Percentiles rank a stretch among this genome's conserved stretches.
These are phyloP conservation scores for Dipodomys merriami DNA, from an alignment of 2,113 vertebrate species.

Conservation along the genomic window DNA sequence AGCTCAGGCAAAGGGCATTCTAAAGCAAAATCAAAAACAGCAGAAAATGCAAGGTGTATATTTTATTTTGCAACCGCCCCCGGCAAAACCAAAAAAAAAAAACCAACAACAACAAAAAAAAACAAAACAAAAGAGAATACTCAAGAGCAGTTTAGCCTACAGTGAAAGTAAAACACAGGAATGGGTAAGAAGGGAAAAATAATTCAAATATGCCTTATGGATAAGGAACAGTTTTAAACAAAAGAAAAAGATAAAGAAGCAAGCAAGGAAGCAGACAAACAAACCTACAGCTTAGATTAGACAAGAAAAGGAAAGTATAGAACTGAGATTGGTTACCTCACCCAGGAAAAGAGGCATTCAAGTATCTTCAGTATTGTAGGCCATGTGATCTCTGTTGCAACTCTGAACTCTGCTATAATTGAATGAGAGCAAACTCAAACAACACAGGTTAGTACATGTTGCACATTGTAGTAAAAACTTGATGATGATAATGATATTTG, in stretches of 20 bases:
- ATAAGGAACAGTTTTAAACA: no score
- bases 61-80: constrained; percentile 6
- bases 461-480: not conserved
- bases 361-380: not conserved
- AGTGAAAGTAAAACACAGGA: not conserved
- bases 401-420: not conserved
- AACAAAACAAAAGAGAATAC: not conserved
- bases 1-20: not conserved
- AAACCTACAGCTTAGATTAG: not conserved
- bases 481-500: not conserved
- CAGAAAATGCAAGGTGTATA: not conserved
- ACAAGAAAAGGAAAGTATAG: not conserved
- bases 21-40: not conserved
- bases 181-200: not conserved
- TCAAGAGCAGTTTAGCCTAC: not conserved
- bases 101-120: not conserved
- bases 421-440: not conserved
- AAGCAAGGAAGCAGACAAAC: no score
- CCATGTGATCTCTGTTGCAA: not conserved
- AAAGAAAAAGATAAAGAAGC: not conserved
- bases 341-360: not conserved
- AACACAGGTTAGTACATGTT: not conserved
- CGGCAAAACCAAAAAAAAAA: no score
- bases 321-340: not conserved
- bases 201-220: no score